phyloP scores from a whole-genome alignment of 2,797 vertebrate species.

The Eospalax fontanierii region DNA sequence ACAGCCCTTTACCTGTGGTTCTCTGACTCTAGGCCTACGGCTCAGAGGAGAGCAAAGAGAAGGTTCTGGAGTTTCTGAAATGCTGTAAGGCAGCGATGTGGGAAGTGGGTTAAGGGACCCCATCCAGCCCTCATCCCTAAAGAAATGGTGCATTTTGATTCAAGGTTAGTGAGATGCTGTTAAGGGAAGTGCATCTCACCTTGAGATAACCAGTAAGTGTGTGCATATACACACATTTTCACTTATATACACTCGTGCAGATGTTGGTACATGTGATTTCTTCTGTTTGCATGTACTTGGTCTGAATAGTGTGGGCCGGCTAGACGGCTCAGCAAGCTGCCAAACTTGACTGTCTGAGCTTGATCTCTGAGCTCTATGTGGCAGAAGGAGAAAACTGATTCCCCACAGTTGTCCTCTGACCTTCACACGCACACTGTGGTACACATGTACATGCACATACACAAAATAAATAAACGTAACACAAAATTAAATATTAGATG shows the following conservation, averaged over 20 bases:
- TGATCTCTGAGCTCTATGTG: too few relatives aligned
- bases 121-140: not conserved
- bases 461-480: too few relatives aligned
- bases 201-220: not conserved
- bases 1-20: constrained; percentile 2
- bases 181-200: not conserved
- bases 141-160: not conserved
- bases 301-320: not conserved
- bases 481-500: not conserved
- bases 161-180: not conserved
- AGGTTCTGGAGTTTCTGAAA: constrained; percentile 28
- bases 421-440: too few relatives aligned
- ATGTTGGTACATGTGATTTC: not conserved
- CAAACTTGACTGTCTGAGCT: too few relatives aligned
- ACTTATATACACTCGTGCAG: not conserved
- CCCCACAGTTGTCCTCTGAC: too few relatives aligned
- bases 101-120: not conserved
- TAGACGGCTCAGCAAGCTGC: too few relatives aligned
- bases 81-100: not conserved
- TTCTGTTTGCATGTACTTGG: not conserved
- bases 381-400: too few relatives aligned
- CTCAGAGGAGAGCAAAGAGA: not conserved
- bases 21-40: not conserved
- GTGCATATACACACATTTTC: not conserved
- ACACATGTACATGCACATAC: too few relatives aligned